Percentiles rank a stretch among this genome's conserved stretches.
Conservation (phyloP, 2,797 vertebrate genomes). For the Passerculus sandwichensis region DNA sequence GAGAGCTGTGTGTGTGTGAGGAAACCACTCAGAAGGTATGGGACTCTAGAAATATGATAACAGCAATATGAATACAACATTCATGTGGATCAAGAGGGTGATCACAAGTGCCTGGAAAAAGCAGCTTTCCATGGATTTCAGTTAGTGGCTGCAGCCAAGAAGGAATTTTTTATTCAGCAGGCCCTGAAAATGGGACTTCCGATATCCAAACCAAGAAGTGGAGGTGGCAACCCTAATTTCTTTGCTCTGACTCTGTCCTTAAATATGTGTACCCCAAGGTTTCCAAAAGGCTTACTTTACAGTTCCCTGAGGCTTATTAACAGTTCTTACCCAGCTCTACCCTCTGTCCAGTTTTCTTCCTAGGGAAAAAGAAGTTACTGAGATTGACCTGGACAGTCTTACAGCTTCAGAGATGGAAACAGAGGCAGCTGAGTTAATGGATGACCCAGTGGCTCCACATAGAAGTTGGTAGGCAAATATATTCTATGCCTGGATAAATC, state of each 20-base stretch:
- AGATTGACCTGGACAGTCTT: background rate
- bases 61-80: too few species aligned
- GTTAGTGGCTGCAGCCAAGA: background rate
- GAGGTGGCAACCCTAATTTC: background rate
- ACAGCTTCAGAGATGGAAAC: background rate
- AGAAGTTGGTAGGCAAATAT: background rate
- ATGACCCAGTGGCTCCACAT: background rate
- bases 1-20: too few species aligned
- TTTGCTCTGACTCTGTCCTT: background rate
- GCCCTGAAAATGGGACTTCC: background rate
- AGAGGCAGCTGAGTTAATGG: background rate
- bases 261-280: background rate
- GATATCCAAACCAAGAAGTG: background rate
- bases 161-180: background rate
- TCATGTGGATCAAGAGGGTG: background rate
- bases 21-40: too few species aligned
- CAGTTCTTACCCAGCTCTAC: background rate
- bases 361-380: background rate
- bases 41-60: too few species aligned
- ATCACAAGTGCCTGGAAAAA: background rate
- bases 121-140: background rate
- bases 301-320: background rate
- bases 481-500: background rate
- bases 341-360: background rate
- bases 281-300: background rate